Evolutionary conservation across 1,140 invertebrate genomes (phyloP).

Genomic region (Danaus melanippus): DNA sequence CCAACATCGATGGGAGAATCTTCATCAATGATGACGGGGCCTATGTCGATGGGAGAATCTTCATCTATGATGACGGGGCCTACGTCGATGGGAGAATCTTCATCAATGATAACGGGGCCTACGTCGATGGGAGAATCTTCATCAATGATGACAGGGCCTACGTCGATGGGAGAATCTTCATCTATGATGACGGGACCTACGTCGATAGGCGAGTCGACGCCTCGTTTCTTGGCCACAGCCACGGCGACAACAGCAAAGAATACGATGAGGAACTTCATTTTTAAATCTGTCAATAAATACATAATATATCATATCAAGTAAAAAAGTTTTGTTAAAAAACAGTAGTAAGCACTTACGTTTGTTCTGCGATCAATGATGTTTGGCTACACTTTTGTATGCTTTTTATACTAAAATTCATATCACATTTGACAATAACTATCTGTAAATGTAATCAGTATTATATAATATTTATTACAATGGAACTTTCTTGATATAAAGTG

Average conservation of each 20-base stretch:
- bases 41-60: slow-evolving; percentile 14
- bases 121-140: slow-evolving; percentile 15
- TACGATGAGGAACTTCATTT: slow-evolving; percentile 49
- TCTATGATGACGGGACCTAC: slow-evolving; percentile 21
- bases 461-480: no score
- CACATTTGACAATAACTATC: no score
- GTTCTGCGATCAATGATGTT: neutral
- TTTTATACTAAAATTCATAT: no score
- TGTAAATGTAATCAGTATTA: no score
- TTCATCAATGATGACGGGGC: slow-evolving; percentile 17
- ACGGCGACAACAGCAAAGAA: slow-evolving; percentile 37
- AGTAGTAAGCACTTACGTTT: slow-evolving; percentile 1
- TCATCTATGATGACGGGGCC: slow-evolving; percentile 23
- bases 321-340: neutral
- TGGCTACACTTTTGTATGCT: no score
- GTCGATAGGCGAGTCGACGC: slow-evolving; percentile 15
- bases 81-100: slow-evolving; percentile 9
- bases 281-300: slow-evolving; percentile 11
- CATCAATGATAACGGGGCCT: slow-evolving; percentile 11
- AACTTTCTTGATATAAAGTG: no score
- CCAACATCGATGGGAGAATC: slow-evolving; percentile 13
- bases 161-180: slow-evolving; percentile 15
- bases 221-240: slow-evolving; percentile 25
- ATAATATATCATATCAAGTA: no score
- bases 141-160: slow-evolving; percentile 25